Conservation (phyloP, 2,888 invertebrate genomes). For the Euphydryas editha region DNA sequence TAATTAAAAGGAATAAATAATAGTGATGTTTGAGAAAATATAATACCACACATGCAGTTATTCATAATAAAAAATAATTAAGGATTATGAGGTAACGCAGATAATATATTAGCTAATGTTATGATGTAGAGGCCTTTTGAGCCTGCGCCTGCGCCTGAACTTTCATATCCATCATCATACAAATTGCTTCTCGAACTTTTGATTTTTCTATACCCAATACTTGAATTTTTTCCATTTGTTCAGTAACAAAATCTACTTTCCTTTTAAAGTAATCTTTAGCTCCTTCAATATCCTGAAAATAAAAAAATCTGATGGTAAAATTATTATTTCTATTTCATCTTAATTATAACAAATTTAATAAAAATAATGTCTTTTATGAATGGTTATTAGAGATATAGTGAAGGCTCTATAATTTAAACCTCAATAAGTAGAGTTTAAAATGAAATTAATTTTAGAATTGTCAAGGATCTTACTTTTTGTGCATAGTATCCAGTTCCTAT, state of each 20-base stretch:
- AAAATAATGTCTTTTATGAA: too few species aligned
- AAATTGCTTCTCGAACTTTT: conserved; percentile 90
- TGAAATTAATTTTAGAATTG: conserved; percentile 15
- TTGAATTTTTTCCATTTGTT: conserved; percentile 98
- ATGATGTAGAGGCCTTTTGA: conserved; percentile 68
- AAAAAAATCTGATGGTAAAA: background rate
- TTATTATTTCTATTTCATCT: too few species aligned
- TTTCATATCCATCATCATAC: conserved; percentile 91
- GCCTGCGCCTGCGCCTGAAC: conserved; percentile 80
- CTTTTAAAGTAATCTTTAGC: conserved; percentile 97
- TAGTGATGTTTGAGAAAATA: conserved; percentile 4
- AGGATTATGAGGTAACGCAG: conserved; percentile 27
- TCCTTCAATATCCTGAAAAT: conserved; percentile 86
- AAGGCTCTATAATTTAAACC: too few species aligned
- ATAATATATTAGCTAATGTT: conserved; percentile 49
- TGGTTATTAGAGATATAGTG: too few species aligned
- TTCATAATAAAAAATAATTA: conserved; percentile 26
- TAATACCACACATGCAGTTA: conserved; percentile 25
- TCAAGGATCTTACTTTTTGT: conserved; percentile 88
- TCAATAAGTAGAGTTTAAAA: background rate
- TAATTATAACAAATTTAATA: too few species aligned
- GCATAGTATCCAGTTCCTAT: conserved; percentile 99
- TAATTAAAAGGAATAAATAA: conserved; percentile 5
- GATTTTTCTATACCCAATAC: conserved; percentile 91
- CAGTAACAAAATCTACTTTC: conserved; percentile 94